Conservation (phyloP, 2,888 invertebrate species). For the Cheilosia pagana region DNA sequence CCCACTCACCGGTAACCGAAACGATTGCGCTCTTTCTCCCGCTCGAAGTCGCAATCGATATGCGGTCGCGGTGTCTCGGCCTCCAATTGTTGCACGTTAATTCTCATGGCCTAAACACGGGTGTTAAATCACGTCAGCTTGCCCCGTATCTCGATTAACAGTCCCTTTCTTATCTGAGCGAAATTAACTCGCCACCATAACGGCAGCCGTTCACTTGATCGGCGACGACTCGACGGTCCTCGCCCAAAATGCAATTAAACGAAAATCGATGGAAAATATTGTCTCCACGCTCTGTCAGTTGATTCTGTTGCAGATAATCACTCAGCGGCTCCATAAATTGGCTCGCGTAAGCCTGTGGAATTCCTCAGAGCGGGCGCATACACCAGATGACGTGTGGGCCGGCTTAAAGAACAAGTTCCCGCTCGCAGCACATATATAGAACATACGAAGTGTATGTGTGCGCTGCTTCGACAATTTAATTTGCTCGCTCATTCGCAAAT, state of each 20-base stretch:
- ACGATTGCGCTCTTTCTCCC: background rate
- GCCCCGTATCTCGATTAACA: constrained; percentile 59
- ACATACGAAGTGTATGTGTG: constrained; percentile 24
- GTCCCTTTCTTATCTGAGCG: constrained; percentile 67
- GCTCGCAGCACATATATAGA: constrained; percentile 38
- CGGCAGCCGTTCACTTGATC: background rate
- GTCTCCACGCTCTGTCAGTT: constrained; percentile 59
- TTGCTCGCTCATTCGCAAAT: constrained; percentile 26
- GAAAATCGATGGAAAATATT: constrained; percentile 64
- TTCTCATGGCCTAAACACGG: constrained; percentile 53
- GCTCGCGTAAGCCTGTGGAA: constrained; percentile 52
- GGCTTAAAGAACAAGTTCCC: constrained; percentile 46
- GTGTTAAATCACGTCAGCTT: constrained; percentile 70
- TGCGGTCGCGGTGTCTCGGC: constrained; percentile 47
- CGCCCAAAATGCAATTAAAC: constrained; percentile 59
- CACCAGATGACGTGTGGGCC: constrained; percentile 49
- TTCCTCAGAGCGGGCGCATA: constrained; percentile 37
- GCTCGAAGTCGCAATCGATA: constrained; percentile 49
- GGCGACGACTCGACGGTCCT: constrained; percentile 5
- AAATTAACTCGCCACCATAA: constrained; percentile 61
- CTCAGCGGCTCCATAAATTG: constrained; percentile 71
- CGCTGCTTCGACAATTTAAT: constrained; percentile 64
- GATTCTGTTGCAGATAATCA: constrained; percentile 59
- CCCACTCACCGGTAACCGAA: constrained; percentile 37
- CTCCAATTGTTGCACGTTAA: constrained; percentile 63